Evolutionary conservation across 2,888 invertebrate genomes (phyloP).

Genomic region (Parnassius apollo): DNA sequence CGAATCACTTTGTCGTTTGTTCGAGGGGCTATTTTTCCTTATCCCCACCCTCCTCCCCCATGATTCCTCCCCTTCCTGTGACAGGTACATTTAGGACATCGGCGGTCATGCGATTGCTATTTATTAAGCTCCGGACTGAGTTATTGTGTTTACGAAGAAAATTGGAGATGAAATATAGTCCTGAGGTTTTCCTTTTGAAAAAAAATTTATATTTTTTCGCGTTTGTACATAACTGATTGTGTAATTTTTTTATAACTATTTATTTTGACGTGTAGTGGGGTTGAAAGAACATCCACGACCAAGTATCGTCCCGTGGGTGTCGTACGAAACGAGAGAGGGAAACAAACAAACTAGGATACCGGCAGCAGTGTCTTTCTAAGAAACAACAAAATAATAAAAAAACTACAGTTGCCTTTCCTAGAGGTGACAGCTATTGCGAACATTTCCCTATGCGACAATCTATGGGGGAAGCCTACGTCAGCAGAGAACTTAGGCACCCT

Average conservation of each 20-base stretch:
- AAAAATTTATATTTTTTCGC: background rate
- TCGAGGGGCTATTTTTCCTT: constrained; percentile 3
- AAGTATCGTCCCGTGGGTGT: too few relatives aligned
- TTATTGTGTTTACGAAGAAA: constrained; percentile 21
- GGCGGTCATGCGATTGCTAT: constrained; percentile 2
- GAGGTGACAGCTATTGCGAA: too few relatives aligned
- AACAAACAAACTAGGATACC: too few relatives aligned
- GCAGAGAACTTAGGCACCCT: too few relatives aligned
- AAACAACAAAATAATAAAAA: too few relatives aligned
- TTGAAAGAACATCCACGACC: too few relatives aligned
- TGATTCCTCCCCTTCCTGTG: background rate
- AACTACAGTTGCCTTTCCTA: too few relatives aligned
- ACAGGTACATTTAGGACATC: constrained; percentile 15
- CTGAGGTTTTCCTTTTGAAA: background rate
- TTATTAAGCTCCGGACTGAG: constrained; percentile 10
- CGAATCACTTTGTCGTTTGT: constrained; percentile 13
- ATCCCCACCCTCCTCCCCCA: background rate
- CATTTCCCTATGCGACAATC: too few relatives aligned
- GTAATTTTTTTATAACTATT: background rate
- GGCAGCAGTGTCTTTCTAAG: too few relatives aligned
- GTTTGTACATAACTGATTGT: background rate
- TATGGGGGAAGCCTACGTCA: too few relatives aligned
- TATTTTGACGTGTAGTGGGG: too few relatives aligned
- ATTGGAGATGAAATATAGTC: constrained; percentile 15
- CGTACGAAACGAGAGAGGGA: too few relatives aligned